Base-by-base conservation (phyloP, 2,888 invertebrate genomes). In the Panopea generosa region DNA sequence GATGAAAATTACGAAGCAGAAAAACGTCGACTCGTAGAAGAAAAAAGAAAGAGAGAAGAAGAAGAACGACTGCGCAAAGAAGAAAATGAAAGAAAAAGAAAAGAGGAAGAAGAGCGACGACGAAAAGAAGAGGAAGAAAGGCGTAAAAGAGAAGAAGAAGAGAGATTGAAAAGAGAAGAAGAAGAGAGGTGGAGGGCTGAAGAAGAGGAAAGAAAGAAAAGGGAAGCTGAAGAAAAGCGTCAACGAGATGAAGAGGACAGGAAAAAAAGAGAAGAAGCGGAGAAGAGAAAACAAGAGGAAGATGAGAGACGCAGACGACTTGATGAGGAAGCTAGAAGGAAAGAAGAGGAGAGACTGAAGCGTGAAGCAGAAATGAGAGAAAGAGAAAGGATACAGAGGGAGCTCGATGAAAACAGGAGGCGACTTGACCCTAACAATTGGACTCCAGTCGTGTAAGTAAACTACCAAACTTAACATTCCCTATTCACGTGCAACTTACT, bases 381-480 rank as follows among this genome's bases (percentile, higher is more conserved):
- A 47, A 47, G 16, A 16, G n/a, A 47, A 47, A 47, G 20, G 47
- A 9, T 20, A 47, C 47, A 47, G 16, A 47, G n/a, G 47, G 47
- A 18, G 16, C 3, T 4, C 16, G 47, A 47, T 20, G 20, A 33
- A 33, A 33, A 33, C 4, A 33, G 33, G 33, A 33, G 33, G 33
- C 33, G 33, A 7, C 33, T 33, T 33, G 33, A 33, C 11, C 33
- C 33, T 33, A 33, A 33, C 33, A 33, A 33, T 11, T 33, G 33
- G 33, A 33, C 6, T 11, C 33, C 33, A 7, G 33, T 33, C 11
- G 33, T 33, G 33, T 33, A 7, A 33, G 33, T 33, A 33, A 33
- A n/a, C n/a, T n/a, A n/a, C n/a, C 11, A 11, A 7, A 33, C 6
- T 33, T 33, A 7, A 11, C 11, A 7, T 11, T 33, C 11, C 33